Base-by-base conservation (phyloP, 2,888 invertebrate genomes). In the Ectemnius continuus region DNA sequence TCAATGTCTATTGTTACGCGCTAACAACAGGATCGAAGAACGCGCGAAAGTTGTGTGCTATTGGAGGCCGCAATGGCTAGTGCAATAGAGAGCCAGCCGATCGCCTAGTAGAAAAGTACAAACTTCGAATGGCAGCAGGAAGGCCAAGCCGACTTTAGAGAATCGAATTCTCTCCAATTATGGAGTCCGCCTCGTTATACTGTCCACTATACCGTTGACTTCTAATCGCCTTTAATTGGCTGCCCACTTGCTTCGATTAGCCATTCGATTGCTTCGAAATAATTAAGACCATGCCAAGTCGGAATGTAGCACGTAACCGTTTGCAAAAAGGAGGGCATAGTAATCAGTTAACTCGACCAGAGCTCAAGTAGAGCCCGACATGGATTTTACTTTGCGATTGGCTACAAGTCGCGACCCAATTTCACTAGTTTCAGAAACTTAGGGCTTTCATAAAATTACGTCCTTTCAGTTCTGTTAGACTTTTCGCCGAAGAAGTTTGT, bases 191-290 rank as follows among this genome's bases (percentile, higher is more conserved):
- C 28, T 13, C 64, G 57, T 67, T 59, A 36, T 36, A 23, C 65
- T 57, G 8, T 16, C 23, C 26, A 36, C 11, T 36, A 36, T 36
- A 36, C 61, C 36, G 18, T 52, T 23, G 76, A 82, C 81, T 78
- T 79, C 69, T 61, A 80, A 84, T 82, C 81, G 84, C 83, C 83
- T 81, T 81, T 83, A 82, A 86, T 85, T 85, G 79, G 79, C 81
- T 70, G 56, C 69, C 76, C 64, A 45, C 59, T 58, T 36, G 36
- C 56, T 45, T 61, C 72, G 76, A 79, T 67, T 77, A 70, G 64
- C 75, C 74, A 57, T 65, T 73, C 73, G 77, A 79, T 76, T 64
- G 79, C 68, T 14, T 28, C 60, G 57, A 64, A 76, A 76, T 81
- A 68, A 73, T 75, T 69, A 60, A 56, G 60, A 26, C 23, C 59